Base-by-base conservation (phyloP, 2,888 invertebrate genomes). In the Sphaerophoria rueppellii region DNA sequence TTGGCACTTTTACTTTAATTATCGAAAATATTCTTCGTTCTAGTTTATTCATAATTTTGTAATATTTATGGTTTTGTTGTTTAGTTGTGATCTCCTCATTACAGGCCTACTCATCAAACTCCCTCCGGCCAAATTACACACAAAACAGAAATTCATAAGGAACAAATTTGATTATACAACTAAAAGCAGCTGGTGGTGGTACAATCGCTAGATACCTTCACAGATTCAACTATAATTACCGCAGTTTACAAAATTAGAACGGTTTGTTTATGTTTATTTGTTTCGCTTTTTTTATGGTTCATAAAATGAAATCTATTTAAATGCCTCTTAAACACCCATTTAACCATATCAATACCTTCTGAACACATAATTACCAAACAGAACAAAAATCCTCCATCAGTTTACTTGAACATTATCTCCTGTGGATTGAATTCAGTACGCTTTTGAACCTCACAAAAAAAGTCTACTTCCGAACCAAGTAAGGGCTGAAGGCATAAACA, bases 241-340 rank as follows among this genome's bases (percentile, higher is more conserved):
- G n/a, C n/a, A n/a, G n/a, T n/a, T n/a, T 16, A 58, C 43, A 7
- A 63, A 63, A 63, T 48, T 50, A 50, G 35, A 61, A 61, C 61
- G 63, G 57, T 78, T 78, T 55, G 60, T 50, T 52, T 71, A 78
- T 65, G 57, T 70, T 70, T 60, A 60, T 82, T 71, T 67, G 48
- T 57, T 63, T 74, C 61, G n/a, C 52, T 63, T 70, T 74, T 61
- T 71, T 71, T 75, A 83, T 72, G 55, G 70, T 54, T 34, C 65
- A 79, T 16, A 12, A 70, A 71, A 71, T 83, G 79, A 79, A 78
- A 57, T 43, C 57, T 65, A 61, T 79, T 83, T 67, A 74, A 78
- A 78, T 74, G 74, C 78, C 78, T 82, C 74, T 79, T 75, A 79
- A 83, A 75, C 67, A 71, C 43, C 71, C 74, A 78, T 82, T 58